Evolutionary conservation across 92 coral and sea anemone genomes (phyloP), one percentile per base, ranked within the genome.

Genomic region (Phenganax subtilis): DNA sequence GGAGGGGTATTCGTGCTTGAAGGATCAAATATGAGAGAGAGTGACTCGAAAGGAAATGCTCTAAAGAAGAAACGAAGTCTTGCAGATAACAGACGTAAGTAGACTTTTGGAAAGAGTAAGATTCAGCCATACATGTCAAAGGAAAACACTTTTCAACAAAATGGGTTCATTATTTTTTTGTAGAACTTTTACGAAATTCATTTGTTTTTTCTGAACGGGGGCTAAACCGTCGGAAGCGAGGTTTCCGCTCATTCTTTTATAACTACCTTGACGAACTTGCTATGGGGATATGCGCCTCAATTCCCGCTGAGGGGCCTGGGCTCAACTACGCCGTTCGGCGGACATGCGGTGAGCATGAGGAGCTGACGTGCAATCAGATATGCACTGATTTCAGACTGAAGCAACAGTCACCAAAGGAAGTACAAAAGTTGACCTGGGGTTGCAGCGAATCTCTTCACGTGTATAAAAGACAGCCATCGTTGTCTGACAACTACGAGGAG

Each of bases 201-300:
- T 73, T 28, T 12, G 10, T 60, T 11, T 51, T 55, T 3, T 30
- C 44, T 44, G 74, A 52, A 53, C 61, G 6, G 11, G 62, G 15
- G n/a, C 52, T 86, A 58, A 78, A 53, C 29, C 80, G 96, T 51
- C 51, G 63, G 54, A 90, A 91, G 54, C 91, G 94, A 58, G 94
- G 92, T 51, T 90, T 92, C 61, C 96, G 97, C 25, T 90, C 97
- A 6, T 92, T 76, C 72, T 92, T 90, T 77, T 92, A 90, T 89
- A 92, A 92, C 72, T 92, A 92, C 87, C 84, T 92, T 52, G 97
- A 92, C 87, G 97, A 92, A 68, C 88, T 92, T 29, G 88, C 97
- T 14, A 90, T 92, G 96, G 88, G 90, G 47, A 90, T 87, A 61
- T 92, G 97, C 66, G 90, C 90, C 2, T 88, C 97, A 9, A 77